phyloP scores from a whole-genome alignment of 2,888 invertebrate species.

The Cantharis nigra region DNA sequence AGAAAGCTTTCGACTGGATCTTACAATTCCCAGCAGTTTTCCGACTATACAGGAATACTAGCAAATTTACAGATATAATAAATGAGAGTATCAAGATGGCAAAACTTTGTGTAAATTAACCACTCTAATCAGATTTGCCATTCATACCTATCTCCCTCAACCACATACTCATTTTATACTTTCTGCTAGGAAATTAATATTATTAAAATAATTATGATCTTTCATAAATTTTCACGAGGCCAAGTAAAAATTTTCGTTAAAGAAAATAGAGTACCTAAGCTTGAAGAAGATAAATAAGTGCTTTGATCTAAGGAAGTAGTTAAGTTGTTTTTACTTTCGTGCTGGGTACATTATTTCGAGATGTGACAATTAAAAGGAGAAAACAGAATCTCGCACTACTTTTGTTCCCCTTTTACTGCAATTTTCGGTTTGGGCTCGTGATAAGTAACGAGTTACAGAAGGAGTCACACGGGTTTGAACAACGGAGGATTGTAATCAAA shows the following conservation, averaged over 20 bases:
- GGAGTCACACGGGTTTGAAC: not conserved
- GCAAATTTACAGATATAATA: slow-evolving; percentile 6
- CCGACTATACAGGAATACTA: not conserved
- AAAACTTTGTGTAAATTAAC: slow-evolving; percentile 9
- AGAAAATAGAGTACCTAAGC: not conserved
- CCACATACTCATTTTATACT: not conserved
- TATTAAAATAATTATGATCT: not conserved
- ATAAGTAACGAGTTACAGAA: not conserved
- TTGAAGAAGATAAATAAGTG: not conserved
- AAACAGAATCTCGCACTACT: not conserved
- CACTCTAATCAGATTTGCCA: slow-evolving; percentile 6
- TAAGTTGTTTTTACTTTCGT: not conserved
- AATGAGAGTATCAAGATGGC: slow-evolving; percentile 8
- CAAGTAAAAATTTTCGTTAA: not conserved
- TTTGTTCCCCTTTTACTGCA: not conserved
- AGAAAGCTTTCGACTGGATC: not conserved
- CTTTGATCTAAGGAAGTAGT: not conserved
- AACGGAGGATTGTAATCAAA: not conserved
- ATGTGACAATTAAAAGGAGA: not conserved
- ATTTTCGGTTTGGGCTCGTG: not conserved
- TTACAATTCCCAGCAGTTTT: slow-evolving; percentile 2
- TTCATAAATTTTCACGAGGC: too few relatives aligned
- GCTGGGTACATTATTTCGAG: not conserved
- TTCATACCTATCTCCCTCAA: not conserved
- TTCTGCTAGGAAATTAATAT: not conserved